Conservation (phyloP, 2,797 vertebrate species). For the Cephalopachus bancanus region DNA sequence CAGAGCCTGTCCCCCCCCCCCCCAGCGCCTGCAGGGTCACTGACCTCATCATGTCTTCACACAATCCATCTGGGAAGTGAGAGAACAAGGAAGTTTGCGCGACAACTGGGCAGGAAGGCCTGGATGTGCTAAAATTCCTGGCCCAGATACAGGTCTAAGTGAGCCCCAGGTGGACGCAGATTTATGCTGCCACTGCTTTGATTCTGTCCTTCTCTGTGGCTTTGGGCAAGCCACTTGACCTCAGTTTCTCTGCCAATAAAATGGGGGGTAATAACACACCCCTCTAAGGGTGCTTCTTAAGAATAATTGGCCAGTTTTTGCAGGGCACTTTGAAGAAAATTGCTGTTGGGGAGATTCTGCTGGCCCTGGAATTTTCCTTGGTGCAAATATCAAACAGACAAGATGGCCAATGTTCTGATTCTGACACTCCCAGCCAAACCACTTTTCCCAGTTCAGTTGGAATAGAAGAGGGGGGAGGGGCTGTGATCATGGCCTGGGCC, state of each 20-base stretch:
- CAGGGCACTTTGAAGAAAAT: conserved; percentile 81
- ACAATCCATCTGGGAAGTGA: not conserved
- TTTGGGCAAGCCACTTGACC: conserved; percentile 63
- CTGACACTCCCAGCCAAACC: conserved; percentile 1
- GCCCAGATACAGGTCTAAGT: not conserved
- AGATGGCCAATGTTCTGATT: not conserved
- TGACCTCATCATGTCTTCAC: not conserved
- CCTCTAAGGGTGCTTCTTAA: conserved; percentile 59
- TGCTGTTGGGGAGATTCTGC: conserved; percentile 51
- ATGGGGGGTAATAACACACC: conserved; percentile 60
- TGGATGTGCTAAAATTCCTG: not conserved
- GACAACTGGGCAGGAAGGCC: not conserved
- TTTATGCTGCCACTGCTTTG: not conserved
- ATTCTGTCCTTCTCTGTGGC: not conserved
- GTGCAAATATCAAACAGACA: conserved; percentile 58
- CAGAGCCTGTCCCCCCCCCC: not conserved
- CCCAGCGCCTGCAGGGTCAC: not conserved
- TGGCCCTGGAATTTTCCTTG: conserved; percentile 69
- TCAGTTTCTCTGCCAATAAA: conserved; percentile 75
- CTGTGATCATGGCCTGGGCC: conserved; percentile 75
- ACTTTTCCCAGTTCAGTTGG: not conserved
- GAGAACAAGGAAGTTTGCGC: not conserved
- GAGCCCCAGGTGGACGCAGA: not conserved
- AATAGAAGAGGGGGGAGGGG: not conserved
- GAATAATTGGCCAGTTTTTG: conserved; percentile 73